phyloP scores from a whole-genome alignment of 2,113 vertebrate genomes.

The Esox niger region DNA sequence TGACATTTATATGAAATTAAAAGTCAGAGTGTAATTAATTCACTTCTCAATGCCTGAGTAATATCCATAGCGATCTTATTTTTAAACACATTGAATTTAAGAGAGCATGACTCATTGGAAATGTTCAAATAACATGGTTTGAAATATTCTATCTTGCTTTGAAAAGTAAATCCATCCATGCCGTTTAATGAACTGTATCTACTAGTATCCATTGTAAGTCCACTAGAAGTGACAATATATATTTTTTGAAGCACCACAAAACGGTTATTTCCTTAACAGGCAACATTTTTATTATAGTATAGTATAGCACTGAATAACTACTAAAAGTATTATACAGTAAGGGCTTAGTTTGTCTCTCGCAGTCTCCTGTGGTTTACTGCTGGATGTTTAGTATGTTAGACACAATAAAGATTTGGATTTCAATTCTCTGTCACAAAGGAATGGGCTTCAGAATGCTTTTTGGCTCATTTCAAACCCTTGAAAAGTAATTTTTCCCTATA shows the following conservation, averaged over 20 bases:
- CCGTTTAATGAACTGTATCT: conserved; percentile 12
- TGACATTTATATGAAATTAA: conserved; percentile 65
- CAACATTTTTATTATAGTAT: not conserved
- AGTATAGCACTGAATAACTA: not conserved
- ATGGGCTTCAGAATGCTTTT: not conserved
- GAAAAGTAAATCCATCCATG: conserved; percentile 55
- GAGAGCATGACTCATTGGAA: conserved; percentile 57
- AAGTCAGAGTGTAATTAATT: conserved; percentile 63
- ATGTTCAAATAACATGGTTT: conserved; percentile 55
- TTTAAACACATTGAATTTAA: conserved; percentile 52
- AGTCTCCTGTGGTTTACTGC: not conserved
- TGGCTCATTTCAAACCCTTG: not conserved
- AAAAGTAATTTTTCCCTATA: conserved; percentile 14
- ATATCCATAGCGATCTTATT: conserved; percentile 44
- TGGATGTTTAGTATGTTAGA: not conserved
- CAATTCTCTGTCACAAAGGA: not conserved
- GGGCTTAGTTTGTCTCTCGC: not conserved
- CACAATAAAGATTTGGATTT: not conserved
- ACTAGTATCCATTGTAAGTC: not conserved
- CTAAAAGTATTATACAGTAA: not conserved
- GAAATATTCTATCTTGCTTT: conserved; percentile 48
- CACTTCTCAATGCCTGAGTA: conserved; percentile 49
- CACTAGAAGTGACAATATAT: too few species aligned
- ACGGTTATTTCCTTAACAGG: not conserved
- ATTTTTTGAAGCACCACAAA: not conserved